Base-by-base conservation (phyloP, 2,113 vertebrate species). In the Erythrocercus mccallii region DNA sequence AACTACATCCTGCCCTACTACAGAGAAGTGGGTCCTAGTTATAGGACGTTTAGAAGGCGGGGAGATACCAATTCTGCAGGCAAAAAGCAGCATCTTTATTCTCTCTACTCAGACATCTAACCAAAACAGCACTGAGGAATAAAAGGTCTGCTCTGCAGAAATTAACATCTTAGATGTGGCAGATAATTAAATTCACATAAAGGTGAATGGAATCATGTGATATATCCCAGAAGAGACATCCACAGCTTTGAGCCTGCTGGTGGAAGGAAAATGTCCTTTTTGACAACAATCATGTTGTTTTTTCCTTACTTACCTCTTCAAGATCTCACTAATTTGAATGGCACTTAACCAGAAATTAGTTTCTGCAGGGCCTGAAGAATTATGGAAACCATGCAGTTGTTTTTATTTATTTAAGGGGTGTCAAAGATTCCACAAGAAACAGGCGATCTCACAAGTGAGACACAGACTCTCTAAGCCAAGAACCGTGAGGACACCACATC, bases 301-400 rank as follows among this genome's bases (percentile, higher is more conserved):
- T 17, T 79, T 25, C 27, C 44, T 35, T 82, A 47, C 18, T 33
- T 38, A 65, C 4, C 3, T 72, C 38, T 45, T 77, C 3, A 1
- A 15, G 47, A 80, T 22, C 47, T 35, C 53, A 44, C 31, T 57
- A 37, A 66, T 27, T 10, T 82, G 53, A 92, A 28, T 3, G 4
- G 24, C 45, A 74, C 20, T 53, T 80, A 66, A 78, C 25, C 44
- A 60, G 16, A 71, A 80, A 13, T 60, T 61, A 65, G 24, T 58
- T 72, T 90, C 45, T 80, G n/a, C 71, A 83, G 9, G 20, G 24
- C 37, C 24, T 20, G 48, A 69, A 58, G 64, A 73, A 82, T 6
- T 2, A 47, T 1, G 2, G 37, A 61, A 80, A 81, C 53, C 6
- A 72, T 1, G 2, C 8, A 51, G 27, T 0, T 54, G 11, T n/a